phyloP scores from a whole-genome alignment of 2,113 vertebrate genomes.

The Stercorarius parasiticus region DNA sequence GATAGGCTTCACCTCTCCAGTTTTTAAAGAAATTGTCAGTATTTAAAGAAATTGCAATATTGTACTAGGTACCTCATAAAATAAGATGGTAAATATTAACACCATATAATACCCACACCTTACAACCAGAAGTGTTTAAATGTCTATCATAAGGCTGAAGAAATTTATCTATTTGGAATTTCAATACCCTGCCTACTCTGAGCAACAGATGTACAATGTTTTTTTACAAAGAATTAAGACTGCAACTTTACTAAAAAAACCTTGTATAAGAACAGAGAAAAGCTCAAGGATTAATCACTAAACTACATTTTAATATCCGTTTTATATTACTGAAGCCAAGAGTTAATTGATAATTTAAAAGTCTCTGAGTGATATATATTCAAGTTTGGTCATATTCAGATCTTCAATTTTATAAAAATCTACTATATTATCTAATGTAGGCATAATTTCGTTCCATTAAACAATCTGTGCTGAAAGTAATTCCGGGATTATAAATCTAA shows the following conservation, averaged over 20 bases:
- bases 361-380: neutral
- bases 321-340: slow-evolving; percentile 9
- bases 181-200: neutral
- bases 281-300: slow-evolving; percentile 30
- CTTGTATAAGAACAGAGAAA: neutral
- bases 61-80: neutral
- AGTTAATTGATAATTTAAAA: slow-evolving; percentile 41
- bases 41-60: neutral
- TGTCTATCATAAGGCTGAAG: neutral
- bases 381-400: neutral
- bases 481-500: slow-evolving; percentile 28
- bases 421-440: neutral
- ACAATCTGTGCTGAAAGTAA: neutral
- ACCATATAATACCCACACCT: neutral
- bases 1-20: neutral
- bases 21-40: neutral
- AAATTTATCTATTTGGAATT: neutral
- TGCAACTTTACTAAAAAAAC: neutral
- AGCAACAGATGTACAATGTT: neutral
- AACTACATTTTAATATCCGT: neutral
- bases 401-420: slow-evolving; percentile 10
- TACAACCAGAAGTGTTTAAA: neutral
- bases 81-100: neutral
- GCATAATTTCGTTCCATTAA: slow-evolving; percentile 23
- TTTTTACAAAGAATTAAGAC: neutral